Conservation (phyloP, 1,140 invertebrate species). For the Rhopalosiphum maidis region DNA sequence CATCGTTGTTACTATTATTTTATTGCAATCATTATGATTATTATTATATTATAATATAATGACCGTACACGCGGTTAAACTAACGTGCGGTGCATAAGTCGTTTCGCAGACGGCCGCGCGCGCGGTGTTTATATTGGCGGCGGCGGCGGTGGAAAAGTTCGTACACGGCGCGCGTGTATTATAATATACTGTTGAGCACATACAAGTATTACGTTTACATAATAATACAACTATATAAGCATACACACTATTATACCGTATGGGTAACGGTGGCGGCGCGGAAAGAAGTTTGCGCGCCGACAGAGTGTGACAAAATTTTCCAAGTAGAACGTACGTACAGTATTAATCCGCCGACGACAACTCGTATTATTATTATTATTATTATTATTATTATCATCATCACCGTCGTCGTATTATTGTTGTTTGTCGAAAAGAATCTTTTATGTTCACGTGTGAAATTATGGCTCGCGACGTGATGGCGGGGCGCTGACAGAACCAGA, state of each 20-base stretch:
- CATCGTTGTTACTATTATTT: background rate
- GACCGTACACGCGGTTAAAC: background rate
- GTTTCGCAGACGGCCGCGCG: background rate
- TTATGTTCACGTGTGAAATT: background rate
- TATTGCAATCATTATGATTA: too few relatives aligned
- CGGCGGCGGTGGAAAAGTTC: background rate
- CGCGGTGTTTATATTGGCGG: background rate
- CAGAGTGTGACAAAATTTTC: constrained; percentile 26
- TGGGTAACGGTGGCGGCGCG: background rate
- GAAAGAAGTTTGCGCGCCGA: background rate
- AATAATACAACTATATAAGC: background rate
- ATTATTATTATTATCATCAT: background rate
- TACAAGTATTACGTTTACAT: background rate
- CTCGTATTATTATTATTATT: background rate
- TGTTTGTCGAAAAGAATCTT: constrained; percentile 10
- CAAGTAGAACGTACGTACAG: background rate
- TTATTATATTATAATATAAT: background rate
- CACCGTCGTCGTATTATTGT: background rate
- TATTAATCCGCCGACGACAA: background rate
- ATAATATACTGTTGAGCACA: background rate
- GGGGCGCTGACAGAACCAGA: background rate
- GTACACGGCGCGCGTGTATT: background rate
- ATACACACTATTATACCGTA: background rate
- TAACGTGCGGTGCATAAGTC: background rate
- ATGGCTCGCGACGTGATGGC: background rate